phyloP scores from a whole-genome alignment of 2,797 vertebrate genomes.

The Xenopus petersii region DNA sequence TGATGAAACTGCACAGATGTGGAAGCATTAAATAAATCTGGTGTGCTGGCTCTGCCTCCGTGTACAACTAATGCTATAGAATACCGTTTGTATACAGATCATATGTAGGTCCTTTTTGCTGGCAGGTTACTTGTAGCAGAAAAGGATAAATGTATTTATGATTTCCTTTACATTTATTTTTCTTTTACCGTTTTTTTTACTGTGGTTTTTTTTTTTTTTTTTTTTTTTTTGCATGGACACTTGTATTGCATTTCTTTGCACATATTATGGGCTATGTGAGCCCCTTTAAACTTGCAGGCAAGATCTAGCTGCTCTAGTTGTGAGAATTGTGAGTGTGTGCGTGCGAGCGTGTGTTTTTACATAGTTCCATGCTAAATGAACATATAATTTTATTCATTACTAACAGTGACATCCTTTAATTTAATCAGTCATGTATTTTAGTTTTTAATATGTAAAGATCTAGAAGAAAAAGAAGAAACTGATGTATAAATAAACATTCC shows the following conservation, averaged over 20 bases:
- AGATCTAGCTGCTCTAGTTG: slow-evolving; percentile 93
- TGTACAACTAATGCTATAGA: slow-evolving; percentile 75
- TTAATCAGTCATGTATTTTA: slow-evolving; percentile 92
- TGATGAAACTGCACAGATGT: slow-evolving; percentile 91
- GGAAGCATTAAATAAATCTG: slow-evolving; percentile 82
- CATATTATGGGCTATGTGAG: slow-evolving; percentile 87
- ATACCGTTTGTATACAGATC: slow-evolving; percentile 83
- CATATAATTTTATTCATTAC: slow-evolving; percentile 82
- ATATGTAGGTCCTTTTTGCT: slow-evolving; percentile 67
- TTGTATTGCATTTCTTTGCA: slow-evolving; percentile 99
- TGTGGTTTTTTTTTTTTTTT: slow-evolving; percentile 21
- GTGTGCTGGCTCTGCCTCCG: slow-evolving; percentile 45
- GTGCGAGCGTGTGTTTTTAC: slow-evolving; percentile 67
- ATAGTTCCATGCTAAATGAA: slow-evolving; percentile 87
- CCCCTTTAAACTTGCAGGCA: slow-evolving; percentile 89
- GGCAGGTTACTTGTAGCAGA: slow-evolving; percentile 25
- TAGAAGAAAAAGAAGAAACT: slow-evolving; percentile 76
- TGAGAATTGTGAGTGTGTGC: slow-evolving; percentile 77
- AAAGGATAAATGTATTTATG: slow-evolving; percentile 89
- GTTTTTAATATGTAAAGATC: slow-evolving; percentile 90
- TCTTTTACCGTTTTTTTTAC: slow-evolving; percentile 68
- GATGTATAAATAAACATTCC: slow-evolving; percentile 93
- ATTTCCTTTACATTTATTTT: slow-evolving; percentile 86
- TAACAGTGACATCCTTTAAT: slow-evolving; percentile 85
- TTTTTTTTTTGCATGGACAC: slow-evolving; percentile 90